A percentile compares a stretch with the other conserved stretches of the same genome.
Conservation (phyloP, 1,140 invertebrate genomes). For the Microplitis demolitor region DNA sequence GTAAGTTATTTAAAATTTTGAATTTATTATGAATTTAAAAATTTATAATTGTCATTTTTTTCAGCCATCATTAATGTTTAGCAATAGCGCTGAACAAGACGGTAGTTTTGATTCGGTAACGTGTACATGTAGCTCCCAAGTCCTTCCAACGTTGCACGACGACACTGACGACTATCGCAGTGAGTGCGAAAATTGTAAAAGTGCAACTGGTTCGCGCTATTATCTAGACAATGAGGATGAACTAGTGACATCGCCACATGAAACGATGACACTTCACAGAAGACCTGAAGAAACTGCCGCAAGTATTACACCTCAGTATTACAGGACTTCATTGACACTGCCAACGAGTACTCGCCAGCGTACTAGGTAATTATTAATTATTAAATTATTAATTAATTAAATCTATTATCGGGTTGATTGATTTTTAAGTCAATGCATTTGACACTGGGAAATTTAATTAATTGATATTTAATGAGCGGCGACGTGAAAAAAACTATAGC, state of each 20-base stretch:
- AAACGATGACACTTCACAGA: slow-evolving; percentile 75
- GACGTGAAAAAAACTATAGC: slow-evolving; percentile 7
- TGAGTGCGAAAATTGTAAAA: slow-evolving; percentile 84
- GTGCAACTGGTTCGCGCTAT: slow-evolving; percentile 69
- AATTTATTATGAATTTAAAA: background rate
- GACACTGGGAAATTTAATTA: background rate
- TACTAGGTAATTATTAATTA: slow-evolving; percentile 59
- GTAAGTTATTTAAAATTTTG: background rate
- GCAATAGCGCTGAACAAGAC: slow-evolving; percentile 54
- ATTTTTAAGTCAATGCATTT: slow-evolving; percentile 7
- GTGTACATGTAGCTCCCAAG: slow-evolving; percentile 58
- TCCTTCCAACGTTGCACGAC: slow-evolving; percentile 60
- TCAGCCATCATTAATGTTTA: slow-evolving; percentile 49
- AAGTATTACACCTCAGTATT: slow-evolving; percentile 62
- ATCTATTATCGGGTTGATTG: background rate
- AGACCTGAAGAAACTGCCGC: slow-evolving; percentile 62
- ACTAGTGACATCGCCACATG: slow-evolving; percentile 63
- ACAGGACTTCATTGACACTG: slow-evolving; percentile 71
- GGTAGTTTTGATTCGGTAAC: slow-evolving; percentile 59
- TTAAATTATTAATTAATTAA: background rate
- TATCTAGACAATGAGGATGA: slow-evolving; percentile 68
- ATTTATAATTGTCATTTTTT: slow-evolving; percentile 17
- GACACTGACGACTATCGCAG: slow-evolving; percentile 76
- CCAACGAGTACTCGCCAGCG: slow-evolving; percentile 70
- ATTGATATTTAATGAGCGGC: slow-evolving; percentile 14